Base-by-base conservation (phyloP, 2,113 vertebrate species). In the Cephalopterus ornatus region DNA sequence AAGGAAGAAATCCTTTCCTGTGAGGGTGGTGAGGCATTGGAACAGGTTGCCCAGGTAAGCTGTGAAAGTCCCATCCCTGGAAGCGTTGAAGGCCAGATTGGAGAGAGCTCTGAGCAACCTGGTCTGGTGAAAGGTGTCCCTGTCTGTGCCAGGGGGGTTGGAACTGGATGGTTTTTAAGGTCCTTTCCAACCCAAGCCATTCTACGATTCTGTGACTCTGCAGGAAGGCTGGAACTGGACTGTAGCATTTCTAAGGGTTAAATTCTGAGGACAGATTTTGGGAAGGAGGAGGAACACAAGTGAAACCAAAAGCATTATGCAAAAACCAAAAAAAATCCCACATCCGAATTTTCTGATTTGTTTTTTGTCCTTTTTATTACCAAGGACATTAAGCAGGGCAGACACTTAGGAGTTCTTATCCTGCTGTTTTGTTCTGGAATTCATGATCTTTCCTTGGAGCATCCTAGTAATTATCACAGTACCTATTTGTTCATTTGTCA, bases 91-190 rank as follows among this genome's bases (percentile, higher is more conserved):
- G 30, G 28, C 3, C 9, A 18, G 30, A 9, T 0, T 68, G 41
- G 39, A 47, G 41, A 9, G 16, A 7, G 11, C 17, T 55, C 30
- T 70, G 53, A 47, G 30, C 8, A 55, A 5, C 8, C n/a, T 32
- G 30, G 9, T 1, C 0, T 18, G 8, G 17, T 27, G 63, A 8
- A 22, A 70, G 9, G 1, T 19, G 11, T 46, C 53, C 9, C 24
- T 75, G 39, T 8, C 28, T 28, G 24, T 6, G 16, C 10, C n/a
- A 12, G 13, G 3, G 10, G 4, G 4, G 0, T 11, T 76, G 17
- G 30, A 14, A 35, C 11, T 8, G 35, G 30, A 7, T 35, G n/a
- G 11, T 19, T 35, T 27, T 33, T 23, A 16, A 55, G 8, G 6
- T 13, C 28, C 20, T 83, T 47, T 35, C 47, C 47, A 27, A 16